Conservation (phyloP, 2,888 invertebrate genomes). For the Sinopyrophorus schimmeli region DNA sequence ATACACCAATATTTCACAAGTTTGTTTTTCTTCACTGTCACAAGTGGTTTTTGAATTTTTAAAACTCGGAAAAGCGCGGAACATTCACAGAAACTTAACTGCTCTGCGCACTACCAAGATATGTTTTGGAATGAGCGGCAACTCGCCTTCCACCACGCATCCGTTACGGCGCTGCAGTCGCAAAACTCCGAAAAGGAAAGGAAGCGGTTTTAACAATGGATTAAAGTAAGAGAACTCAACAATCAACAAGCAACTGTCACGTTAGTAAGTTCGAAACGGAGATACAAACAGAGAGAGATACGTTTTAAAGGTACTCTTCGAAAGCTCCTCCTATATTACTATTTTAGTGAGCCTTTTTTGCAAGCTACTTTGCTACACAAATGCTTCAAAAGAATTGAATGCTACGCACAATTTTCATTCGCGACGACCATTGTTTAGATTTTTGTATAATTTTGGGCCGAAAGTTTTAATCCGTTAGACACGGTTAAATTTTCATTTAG, state of each 20-base stretch:
- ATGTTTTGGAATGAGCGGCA: constrained; percentile 36
- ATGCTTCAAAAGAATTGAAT: constrained; percentile 33
- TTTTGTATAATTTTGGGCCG: too few relatives aligned
- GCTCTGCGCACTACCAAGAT: constrained; percentile 24
- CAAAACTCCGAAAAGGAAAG: constrained; percentile 14
- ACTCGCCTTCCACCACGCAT: constrained; percentile 35
- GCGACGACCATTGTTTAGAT: constrained; percentile 1
- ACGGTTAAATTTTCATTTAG: too few relatives aligned
- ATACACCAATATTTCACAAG: too few relatives aligned
- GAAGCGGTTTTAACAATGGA: constrained; percentile 22
- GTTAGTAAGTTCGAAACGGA: constrained; percentile 25
- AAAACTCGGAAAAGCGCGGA: constrained; percentile 28
- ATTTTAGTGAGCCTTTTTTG: constrained; percentile 27
- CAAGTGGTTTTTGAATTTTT: constrained; percentile 15
- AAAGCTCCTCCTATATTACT: constrained; percentile 24
- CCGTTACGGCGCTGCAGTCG: constrained; percentile 34
- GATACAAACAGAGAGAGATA: constrained; percentile 22
- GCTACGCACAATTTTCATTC: constrained; percentile 12
- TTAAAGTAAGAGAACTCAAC: constrained; percentile 32
- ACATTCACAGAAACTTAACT: constrained; percentile 13
- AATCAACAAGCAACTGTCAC: constrained; percentile 40
- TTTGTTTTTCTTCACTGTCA: constrained; percentile 9
- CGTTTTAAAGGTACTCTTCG: constrained; percentile 8
- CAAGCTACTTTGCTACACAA: constrained; percentile 25
- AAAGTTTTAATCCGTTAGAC: constrained; percentile 2